These are phyloP conservation scores for Lampris megalopsis DNA, from an alignment of 2,113 vertebrate species.

Conservation along the genomic window DNA sequence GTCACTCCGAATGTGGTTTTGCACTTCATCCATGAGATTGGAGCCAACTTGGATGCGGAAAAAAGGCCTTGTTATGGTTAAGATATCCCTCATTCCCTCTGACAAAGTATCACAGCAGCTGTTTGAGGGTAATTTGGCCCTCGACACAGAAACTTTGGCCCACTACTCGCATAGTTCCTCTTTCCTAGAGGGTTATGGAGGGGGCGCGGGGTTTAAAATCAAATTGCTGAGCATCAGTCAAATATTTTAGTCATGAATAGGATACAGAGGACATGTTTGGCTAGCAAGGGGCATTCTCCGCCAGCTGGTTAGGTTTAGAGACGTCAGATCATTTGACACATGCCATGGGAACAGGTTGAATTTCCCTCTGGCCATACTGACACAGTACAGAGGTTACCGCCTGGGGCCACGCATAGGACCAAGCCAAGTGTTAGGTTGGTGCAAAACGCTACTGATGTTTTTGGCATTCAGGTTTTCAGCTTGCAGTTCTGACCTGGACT, in stretches of 20 bases:
- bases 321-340: background rate
- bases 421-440: conserved; percentile 12
- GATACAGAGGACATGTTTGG: background rate
- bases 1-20: conserved; percentile 64
- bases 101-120: conserved; percentile 65
- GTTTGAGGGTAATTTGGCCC: conserved; percentile 46
- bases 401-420: conserved; percentile 3
- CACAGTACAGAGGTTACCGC: no score
- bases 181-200: background rate
- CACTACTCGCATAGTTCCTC: background rate
- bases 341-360: background rate
- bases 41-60: conserved; percentile 47
- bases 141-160: background rate
- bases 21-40: conserved; percentile 37
- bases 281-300: background rate
- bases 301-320: background rate
- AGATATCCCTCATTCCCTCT: conserved; percentile 41
- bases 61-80: conserved; percentile 58
- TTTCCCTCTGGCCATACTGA: background rate
- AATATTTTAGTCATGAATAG: background rate
- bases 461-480: background rate
- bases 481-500: background rate
- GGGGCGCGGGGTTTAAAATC: background rate
- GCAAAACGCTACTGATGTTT: background rate
- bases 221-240: background rate